phyloP scores from a whole-genome alignment of 1,140 invertebrate genomes.

The Ostrea denselamellosa region DNA sequence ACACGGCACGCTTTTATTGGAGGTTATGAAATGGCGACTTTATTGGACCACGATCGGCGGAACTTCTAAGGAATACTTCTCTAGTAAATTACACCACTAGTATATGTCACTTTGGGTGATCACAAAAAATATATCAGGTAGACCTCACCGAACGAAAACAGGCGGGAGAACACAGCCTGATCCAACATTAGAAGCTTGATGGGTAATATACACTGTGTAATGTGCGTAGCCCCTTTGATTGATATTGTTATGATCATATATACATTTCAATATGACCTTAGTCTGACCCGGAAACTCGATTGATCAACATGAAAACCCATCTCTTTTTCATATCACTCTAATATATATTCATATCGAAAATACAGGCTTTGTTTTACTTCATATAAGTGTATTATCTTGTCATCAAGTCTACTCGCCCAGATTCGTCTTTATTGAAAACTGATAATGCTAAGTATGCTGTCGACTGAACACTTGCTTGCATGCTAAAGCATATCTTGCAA shows the following conservation, averaged over 20 bases:
- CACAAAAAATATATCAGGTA: conserved; percentile 3
- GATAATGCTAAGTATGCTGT: neutral
- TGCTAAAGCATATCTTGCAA: no score
- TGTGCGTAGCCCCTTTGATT: neutral
- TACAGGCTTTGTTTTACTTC: neutral
- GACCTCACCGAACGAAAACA: conserved; percentile 2
- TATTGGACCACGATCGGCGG: conserved; percentile 14
- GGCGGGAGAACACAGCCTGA: neutral
- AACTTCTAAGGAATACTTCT: conserved; percentile 20
- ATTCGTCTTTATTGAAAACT: neutral
- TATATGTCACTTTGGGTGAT: conserved; percentile 34
- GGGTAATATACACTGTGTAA: conserved; percentile 7
- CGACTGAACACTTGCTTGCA: no score
- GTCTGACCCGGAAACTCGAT: conserved; percentile 18
- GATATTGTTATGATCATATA: conserved; percentile 18
- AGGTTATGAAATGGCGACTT: conserved; percentile 27
- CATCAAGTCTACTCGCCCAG: no score
- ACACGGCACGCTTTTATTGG: conserved; percentile 1
- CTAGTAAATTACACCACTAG: conserved; percentile 16
- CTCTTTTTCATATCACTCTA: neutral
- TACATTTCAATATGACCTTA: conserved; percentile 24
- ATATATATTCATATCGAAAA: neutral
- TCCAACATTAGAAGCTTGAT: neutral
- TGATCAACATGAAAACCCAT: neutral
- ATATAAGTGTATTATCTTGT: no score